Conservation (phyloP, 1,140 invertebrate genomes). For the Papilio polytes region DNA sequence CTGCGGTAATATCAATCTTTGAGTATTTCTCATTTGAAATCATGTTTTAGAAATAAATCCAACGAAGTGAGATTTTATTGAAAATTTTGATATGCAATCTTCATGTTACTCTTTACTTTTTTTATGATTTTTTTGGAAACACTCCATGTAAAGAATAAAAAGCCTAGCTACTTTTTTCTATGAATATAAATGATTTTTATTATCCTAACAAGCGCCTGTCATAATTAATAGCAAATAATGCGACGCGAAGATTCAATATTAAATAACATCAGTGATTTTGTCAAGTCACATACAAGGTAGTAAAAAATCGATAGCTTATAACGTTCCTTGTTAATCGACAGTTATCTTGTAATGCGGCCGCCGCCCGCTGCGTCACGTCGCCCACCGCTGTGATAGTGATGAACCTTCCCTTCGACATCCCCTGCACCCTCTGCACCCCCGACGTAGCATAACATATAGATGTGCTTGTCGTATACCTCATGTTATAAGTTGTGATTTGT, state of each 20-base stretch:
- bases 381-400: not conserved
- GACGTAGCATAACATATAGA: not conserved
- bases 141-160: too few species aligned
- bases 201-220: not conserved
- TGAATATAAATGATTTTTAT: too few species aligned
- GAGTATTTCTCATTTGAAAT: not conserved
- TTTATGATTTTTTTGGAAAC: too few species aligned
- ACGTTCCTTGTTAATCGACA: not conserved
- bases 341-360: not conserved
- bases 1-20: conserved; percentile 8
- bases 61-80: not conserved
- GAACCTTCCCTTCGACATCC: not conserved
- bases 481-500: too few species aligned
- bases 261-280: not conserved
- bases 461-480: not conserved
- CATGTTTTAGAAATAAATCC: not conserved
- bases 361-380: not conserved
- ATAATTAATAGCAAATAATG: not conserved
- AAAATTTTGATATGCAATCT: not conserved
- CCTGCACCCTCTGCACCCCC: too few species aligned
- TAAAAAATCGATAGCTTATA: not conserved
- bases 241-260: not conserved
- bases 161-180: too few species aligned
- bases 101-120: not conserved
- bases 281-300: not conserved